Base-by-base conservation (phyloP, 2,113 vertebrate genomes). In the Todiramphus chloris region DNA sequence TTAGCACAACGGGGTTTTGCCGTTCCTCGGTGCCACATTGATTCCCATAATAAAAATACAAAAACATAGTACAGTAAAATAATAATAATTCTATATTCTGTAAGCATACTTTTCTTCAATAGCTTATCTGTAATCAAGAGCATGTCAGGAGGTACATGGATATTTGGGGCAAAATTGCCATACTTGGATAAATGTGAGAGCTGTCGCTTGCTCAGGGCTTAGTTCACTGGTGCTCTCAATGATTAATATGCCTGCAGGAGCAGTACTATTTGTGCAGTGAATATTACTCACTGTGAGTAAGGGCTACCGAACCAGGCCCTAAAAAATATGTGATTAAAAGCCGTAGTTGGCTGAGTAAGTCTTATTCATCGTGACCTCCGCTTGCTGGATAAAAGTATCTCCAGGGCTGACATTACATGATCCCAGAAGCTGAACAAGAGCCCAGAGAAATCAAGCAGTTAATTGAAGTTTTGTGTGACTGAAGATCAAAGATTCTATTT, bases 261-360 rank as follows among this genome's bases (percentile, higher is more conserved):
- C 68, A 63, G 68, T 28, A 70, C 56, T 92, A 43, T 81, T 81
- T 83, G 88, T 92, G 79, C 69, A 60, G 73, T 68, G 62, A 92
- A 51, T 81, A 69, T 83, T 95, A 64, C 73, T 87, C 76, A 46
- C 33, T 64, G 44, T 90, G 83, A 94, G 48, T 92, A 94, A 96
- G 88, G 90, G 80, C 80, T 93, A 78, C 86, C 43, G 69, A 95
- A 75, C 60, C 74, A 93, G 73, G 90, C 76, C 85, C 88, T 82
- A 68, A 72, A 87, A 94, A 85, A 92, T 51, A 30, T 3, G 30
- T 72, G 90, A 88, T 95, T 94, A 88, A 93, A 77, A 89, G 56
- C 81, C 73, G 43, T 64, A 79, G 41, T 74, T 79, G 51, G 19
- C 70, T 77, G 70, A 93, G 66, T 91, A 93, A 89, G 50, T 86